phyloP scores from a whole-genome alignment of 2,888 invertebrate species.

The Mythimna albipuncta region DNA sequence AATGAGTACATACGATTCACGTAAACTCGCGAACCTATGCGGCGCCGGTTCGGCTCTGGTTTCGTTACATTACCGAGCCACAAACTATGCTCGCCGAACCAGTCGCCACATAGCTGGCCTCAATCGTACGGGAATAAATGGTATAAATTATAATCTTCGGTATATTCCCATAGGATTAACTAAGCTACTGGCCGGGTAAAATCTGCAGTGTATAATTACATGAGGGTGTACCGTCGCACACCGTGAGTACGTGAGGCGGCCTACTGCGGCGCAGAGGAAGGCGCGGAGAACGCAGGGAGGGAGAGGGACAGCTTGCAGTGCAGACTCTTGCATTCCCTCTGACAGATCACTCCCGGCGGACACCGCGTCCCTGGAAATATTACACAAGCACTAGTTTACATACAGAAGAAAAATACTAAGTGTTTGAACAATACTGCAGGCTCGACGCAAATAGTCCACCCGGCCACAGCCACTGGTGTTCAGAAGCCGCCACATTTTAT shows the following conservation, averaged over 20 bases:
- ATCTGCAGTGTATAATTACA: slow-evolving; percentile 19
- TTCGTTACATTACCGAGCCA: slow-evolving; percentile 15
- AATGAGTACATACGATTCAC: slow-evolving; percentile 3
- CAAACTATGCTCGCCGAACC: slow-evolving; percentile 30
- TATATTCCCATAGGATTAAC: slow-evolving; percentile 29
- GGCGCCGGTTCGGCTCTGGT: slow-evolving; percentile 16
- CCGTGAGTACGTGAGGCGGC: neutral
- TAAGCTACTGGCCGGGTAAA: slow-evolving; percentile 5
- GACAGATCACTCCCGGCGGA: slow-evolving; percentile 50
- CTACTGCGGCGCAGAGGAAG: neutral
- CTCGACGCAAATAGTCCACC: too few species aligned
- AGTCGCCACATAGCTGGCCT: slow-evolving; percentile 12
- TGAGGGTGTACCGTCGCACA: slow-evolving; percentile 14
- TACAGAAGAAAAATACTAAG: neutral
- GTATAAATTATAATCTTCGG: slow-evolving; percentile 5
- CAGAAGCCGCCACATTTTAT: too few species aligned
- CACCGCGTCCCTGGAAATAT: slow-evolving; percentile 50
- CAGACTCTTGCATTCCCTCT: slow-evolving; percentile 19
- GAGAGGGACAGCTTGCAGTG: slow-evolving; percentile 43
- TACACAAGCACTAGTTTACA: neutral
- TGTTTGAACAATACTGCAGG: too few species aligned
- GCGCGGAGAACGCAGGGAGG: neutral
- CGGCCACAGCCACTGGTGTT: too few species aligned
- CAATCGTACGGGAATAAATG: slow-evolving; percentile 20
- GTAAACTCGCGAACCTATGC: slow-evolving; percentile 22